Evolutionary conservation across 2,888 invertebrate genomes (phyloP), one percentile per base, ranked within the genome.

Genomic region (Philaethria dido): DNA sequence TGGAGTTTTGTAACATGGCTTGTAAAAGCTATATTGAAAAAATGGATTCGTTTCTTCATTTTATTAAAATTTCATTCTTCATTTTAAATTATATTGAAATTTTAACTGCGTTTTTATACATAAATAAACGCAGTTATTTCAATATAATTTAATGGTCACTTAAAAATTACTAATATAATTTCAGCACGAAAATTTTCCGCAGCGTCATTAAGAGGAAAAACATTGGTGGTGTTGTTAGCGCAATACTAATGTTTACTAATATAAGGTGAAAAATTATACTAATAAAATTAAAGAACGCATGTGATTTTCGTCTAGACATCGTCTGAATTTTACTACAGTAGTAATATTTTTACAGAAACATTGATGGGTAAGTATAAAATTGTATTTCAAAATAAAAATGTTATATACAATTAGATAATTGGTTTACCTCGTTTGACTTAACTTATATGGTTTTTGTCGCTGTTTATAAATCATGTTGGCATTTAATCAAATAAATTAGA

Each of bases 371-470:
- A n/a, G n/a, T 25, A 57, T 25, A 42, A 42, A 57, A 57, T n/a
- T n/a, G 22, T 14, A 4, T 42, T 39, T 57, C 48, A 52, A 52
- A 44, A 47, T 52, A 52, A 50, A 18, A 8, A 29, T 60, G 29
- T 60, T 55, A 48, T 29, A 45, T 25, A 48, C 18, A 66, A 11
- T 45, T 42, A 50, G 48, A 44, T 63, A 68, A 63, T 68, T 52
- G 63, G 63, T 44, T 68, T 68, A 64, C 20, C 52, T 48, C 33
- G 63, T 67, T 48, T 44, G 57, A 45, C 57, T 47, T 54, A 55
- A 67, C 67, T 67, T 67, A 59, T 67, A 63, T 39, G 67, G 67
- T 67, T 67, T 62, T 63, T 50, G 48, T 60, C 36, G 50, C 39
- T 50, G 50, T 50, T 44, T 14, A 39, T 64, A 55, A 57, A 57